Conservation (phyloP, 2,888 invertebrate genomes). For the Drosophila birchii region DNA sequence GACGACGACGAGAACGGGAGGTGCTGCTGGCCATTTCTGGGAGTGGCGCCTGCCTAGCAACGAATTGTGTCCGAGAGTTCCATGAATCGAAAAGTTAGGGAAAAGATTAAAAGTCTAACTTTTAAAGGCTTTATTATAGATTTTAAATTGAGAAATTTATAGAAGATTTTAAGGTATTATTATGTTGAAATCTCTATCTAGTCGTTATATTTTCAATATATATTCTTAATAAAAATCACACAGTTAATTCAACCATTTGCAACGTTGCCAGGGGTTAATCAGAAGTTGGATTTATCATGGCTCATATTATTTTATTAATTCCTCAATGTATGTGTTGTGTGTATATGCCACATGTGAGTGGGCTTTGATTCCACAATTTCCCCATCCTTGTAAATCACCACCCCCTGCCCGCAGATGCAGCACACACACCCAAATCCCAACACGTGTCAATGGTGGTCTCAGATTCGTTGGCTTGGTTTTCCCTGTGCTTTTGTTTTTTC, state of each 20-base stretch:
- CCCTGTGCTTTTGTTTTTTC: conserved; percentile 10
- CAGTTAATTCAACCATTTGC: neutral
- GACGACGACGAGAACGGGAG: neutral
- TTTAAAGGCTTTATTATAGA: too few species aligned
- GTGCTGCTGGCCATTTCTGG: conserved; percentile 10
- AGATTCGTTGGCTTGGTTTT: conserved; percentile 38
- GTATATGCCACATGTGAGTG: conserved; percentile 1
- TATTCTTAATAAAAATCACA: neutral
- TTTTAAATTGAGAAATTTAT: neutral
- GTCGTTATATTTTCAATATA: too few species aligned
- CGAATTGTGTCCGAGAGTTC: neutral
- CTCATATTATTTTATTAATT: conserved; percentile 10
- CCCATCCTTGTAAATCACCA: conserved; percentile 3
- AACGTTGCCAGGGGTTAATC: neutral
- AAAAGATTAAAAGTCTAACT: neutral
- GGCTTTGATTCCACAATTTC: conserved; percentile 2
- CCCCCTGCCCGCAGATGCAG: neutral
- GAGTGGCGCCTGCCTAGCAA: conserved; percentile 12
- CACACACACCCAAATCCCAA: conserved; percentile 39
- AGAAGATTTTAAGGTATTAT: neutral
- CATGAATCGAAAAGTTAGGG: neutral
- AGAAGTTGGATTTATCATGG: neutral
- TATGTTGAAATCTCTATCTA: neutral
- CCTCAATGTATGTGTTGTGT: conserved; percentile 10
- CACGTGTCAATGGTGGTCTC: conserved; percentile 50